phyloP scores from a whole-genome alignment of 35 echinoderm and acorn worm genomes.

The Lytechinus pictus region DNA sequence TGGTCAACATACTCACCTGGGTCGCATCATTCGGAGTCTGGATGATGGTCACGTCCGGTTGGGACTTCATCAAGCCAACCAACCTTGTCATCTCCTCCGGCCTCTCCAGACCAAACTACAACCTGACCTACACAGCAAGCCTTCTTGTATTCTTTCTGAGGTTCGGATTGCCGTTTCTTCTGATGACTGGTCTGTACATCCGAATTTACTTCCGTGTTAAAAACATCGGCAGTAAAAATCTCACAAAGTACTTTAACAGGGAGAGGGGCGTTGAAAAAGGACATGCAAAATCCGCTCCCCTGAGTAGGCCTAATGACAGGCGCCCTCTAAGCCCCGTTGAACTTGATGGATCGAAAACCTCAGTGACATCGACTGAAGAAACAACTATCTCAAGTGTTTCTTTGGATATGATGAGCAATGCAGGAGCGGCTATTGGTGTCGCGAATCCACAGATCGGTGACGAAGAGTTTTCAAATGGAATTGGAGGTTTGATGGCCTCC shows the following conservation, averaged over 20 bases:
- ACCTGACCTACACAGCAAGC: neutral
- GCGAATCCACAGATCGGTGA: neutral
- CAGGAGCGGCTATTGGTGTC: neutral
- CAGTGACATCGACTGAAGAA: neutral
- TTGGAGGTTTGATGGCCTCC: neutral
- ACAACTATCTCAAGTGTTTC: neutral
- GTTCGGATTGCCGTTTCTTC: slow-evolving; percentile 30
- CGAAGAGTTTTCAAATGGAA: neutral
- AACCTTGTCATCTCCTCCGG: neutral
- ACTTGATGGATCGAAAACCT: neutral
- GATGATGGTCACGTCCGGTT: neutral
- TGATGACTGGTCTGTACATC: slow-evolving; percentile 31
- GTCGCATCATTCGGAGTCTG: neutral
- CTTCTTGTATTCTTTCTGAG: neutral
- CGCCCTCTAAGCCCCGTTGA: neutral
- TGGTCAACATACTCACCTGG: slow-evolving; percentile 21
- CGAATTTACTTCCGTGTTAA: slow-evolving; percentile 25
- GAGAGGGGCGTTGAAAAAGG: neutral
- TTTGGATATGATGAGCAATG: neutral
- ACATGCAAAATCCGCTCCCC: neutral
- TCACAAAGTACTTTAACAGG: neutral
- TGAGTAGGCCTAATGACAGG: neutral
- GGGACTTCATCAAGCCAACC: slow-evolving; percentile 20
- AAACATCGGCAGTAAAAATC: slow-evolving; percentile 12
- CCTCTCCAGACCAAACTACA: neutral